A percentile compares a stretch with the other conserved stretches of the same genome.
Conservation (phyloP, 2,888 invertebrate species). For the Tillus elongatus region DNA sequence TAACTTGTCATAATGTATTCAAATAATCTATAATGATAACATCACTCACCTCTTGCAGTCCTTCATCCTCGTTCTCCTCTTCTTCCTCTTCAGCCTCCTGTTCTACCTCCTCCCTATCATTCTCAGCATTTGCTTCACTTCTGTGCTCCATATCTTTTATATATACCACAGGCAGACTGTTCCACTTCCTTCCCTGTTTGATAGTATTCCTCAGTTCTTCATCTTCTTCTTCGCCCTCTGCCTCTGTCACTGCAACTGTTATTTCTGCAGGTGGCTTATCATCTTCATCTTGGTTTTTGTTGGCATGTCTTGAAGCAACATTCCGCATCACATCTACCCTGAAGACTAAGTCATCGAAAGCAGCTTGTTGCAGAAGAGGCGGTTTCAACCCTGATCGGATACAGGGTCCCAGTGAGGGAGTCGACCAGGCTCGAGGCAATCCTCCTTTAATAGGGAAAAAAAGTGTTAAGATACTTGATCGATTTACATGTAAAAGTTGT, state of each 20-base stretch:
- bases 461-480: neutral
- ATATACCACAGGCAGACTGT: slow-evolving; percentile 34
- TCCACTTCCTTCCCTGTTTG: slow-evolving; percentile 25
- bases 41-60: slow-evolving; percentile 40
- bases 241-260: no score
- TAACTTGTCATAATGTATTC: no score
- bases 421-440: slow-evolving; percentile 40
- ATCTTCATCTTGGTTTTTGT: no score
- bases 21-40: no score
- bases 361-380: slow-evolving; percentile 75
- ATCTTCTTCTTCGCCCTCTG: slow-evolving; percentile 32
- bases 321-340: slow-evolving; percentile 77
- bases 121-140: slow-evolving; percentile 12
- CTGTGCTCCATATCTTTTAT: slow-evolving; percentile 27
- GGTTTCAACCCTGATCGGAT: slow-evolving; percentile 61
- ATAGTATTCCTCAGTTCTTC: slow-evolving; percentile 38
- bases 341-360: slow-evolving; percentile 73
- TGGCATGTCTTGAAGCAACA: slow-evolving; percentile 52
- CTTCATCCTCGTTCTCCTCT: slow-evolving; percentile 31
- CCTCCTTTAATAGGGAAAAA: slow-evolving; percentile 31
- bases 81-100: slow-evolving; percentile 22
- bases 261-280: no score
- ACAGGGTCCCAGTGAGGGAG: slow-evolving; percentile 42
- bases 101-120: slow-evolving; percentile 13
- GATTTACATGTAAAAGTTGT: neutral